Evolutionary conservation across 1,140 invertebrate genomes (phyloP).

Genomic region (Nasonia vitripennis): DNA sequence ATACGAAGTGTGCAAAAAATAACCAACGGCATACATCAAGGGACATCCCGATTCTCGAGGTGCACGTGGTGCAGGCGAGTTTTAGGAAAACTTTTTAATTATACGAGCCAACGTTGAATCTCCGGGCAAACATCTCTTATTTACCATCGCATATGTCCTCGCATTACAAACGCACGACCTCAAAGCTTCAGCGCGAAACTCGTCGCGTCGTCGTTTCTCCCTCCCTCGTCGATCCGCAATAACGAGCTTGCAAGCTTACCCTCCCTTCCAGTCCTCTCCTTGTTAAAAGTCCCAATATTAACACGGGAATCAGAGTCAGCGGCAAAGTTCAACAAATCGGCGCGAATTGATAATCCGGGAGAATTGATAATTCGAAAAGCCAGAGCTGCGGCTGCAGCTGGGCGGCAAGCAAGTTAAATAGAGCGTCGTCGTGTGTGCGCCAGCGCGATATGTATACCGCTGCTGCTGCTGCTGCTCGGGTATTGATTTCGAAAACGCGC

Average conservation of each 20-base stretch:
- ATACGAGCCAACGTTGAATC: too few species aligned
- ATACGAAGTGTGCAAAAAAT: too few species aligned
- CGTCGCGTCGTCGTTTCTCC: background rate
- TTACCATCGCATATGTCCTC: too few species aligned
- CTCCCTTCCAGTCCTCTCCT: too few species aligned
- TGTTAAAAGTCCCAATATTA: background rate
- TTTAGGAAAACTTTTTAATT: too few species aligned
- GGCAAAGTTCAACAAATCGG: constrained; percentile 9
- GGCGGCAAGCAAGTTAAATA: constrained; percentile 41
- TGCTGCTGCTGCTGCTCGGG: constrained; percentile 15
- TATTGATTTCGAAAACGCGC: constrained; percentile 48
- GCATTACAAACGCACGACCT: too few species aligned
- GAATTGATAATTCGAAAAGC: constrained; percentile 18
- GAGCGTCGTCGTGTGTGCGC: constrained; percentile 35
- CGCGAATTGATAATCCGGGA: background rate
- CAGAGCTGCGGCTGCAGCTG: constrained; percentile 7
- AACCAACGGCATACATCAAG: too few species aligned
- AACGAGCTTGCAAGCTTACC: background rate
- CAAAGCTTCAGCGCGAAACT: too few species aligned
- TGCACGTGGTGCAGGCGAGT: too few species aligned
- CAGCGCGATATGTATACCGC: constrained; percentile 28
- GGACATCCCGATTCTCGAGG: too few species aligned
- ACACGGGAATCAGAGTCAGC: background rate
- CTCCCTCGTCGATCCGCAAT: too few species aligned
- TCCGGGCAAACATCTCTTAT: too few species aligned